phyloP scores from a whole-genome alignment of 2,888 invertebrate species.

The Cataglyphis albicans region DNA sequence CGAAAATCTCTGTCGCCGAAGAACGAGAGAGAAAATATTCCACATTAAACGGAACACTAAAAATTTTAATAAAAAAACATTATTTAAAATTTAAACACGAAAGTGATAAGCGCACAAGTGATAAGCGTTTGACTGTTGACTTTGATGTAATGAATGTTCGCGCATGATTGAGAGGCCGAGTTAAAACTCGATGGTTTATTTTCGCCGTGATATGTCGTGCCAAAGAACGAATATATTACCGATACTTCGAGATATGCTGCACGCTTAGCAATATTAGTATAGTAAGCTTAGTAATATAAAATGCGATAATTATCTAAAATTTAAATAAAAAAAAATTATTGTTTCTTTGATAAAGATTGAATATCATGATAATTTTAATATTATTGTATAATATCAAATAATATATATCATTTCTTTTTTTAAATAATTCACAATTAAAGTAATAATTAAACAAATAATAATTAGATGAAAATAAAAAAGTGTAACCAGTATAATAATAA shows the following conservation, averaged over 20 bases:
- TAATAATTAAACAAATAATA: not conserved
- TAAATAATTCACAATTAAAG: not conserved
- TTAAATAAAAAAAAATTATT: slow-evolving; percentile 1
- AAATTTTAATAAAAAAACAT: not conserved
- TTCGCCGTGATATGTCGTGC: slow-evolving; percentile 67
- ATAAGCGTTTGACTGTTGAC: slow-evolving; percentile 15
- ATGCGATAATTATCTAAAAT: not conserved
- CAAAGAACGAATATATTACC: slow-evolving; percentile 53
- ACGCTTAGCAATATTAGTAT: too few relatives aligned
- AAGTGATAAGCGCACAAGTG: not conserved
- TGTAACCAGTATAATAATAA: not conserved
- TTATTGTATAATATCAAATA: not conserved
- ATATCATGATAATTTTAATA: not conserved
- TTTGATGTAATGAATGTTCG: slow-evolving; percentile 52
- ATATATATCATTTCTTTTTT: not conserved
- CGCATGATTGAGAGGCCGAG: slow-evolving; percentile 56
- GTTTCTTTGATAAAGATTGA: not conserved
- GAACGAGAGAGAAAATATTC: not conserved
- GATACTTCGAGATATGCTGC: not conserved
- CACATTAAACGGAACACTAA: slow-evolving; percentile 38
- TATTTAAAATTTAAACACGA: not conserved
- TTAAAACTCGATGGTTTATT: slow-evolving; percentile 65
- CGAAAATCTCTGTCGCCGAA: not conserved
- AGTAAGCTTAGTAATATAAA: not conserved
- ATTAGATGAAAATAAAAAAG: not conserved